These are phyloP conservation scores for Agelas oroides DNA, from an alignment of 37 sponge, comb jelly and placozoan genomes.

Conservation along the genomic window DNA sequence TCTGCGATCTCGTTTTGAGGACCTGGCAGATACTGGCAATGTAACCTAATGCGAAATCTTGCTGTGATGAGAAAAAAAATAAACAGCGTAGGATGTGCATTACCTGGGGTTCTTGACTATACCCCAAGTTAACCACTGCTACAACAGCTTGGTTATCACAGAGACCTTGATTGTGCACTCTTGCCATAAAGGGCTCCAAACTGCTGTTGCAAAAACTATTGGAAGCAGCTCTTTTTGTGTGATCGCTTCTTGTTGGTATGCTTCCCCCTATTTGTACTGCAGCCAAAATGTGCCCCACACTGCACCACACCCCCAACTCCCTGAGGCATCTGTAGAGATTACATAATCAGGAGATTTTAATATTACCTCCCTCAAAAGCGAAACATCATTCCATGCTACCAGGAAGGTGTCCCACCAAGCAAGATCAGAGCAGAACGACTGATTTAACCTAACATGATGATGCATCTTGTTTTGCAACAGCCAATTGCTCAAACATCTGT, in stretches of 20 bases:
- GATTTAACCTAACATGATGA: too few species aligned
- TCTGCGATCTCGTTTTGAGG: constrained; percentile 43
- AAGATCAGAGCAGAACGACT: too few species aligned
- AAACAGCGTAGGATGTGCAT: constrained; percentile 67
- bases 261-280: constrained; percentile 41
- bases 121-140: constrained; percentile 17
- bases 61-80: constrained; percentile 41
- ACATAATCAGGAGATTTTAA: too few species aligned
- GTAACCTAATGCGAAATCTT: not conserved
- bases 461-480: too few species aligned
- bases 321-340: constrained; percentile 61
- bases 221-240: constrained; percentile 66
- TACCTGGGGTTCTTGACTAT: constrained; percentile 13
- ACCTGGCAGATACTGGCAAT: constrained; percentile 37
- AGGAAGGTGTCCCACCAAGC: too few species aligned
- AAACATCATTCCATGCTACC: too few species aligned
- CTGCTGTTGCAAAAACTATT: constrained; percentile 44
- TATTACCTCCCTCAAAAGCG: too few species aligned
- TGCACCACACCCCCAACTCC: constrained; percentile 56
- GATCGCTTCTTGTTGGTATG: constrained; percentile 1
- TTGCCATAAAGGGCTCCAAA: constrained; percentile 56
- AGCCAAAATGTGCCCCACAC: constrained; percentile 29
- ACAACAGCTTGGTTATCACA: constrained; percentile 65
- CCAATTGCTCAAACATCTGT: too few species aligned
- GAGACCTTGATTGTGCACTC: constrained; percentile 5